phyloP scores from a whole-genome alignment of 2,888 invertebrate genomes.

The Caenorhabditis imperialis region DNA sequence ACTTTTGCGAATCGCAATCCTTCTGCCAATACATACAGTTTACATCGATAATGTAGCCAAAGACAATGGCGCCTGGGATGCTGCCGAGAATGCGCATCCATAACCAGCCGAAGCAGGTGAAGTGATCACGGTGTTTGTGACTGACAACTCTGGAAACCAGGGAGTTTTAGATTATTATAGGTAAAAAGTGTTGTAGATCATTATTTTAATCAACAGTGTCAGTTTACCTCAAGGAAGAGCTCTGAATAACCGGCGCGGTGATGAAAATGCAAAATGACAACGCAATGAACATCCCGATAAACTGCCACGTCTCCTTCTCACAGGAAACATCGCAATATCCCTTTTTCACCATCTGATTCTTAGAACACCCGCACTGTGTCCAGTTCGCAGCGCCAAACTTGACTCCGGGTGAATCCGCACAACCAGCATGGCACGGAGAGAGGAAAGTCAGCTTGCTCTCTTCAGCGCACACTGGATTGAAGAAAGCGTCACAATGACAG shows the following conservation, averaged over 20 bases:
- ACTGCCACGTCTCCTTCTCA: slow-evolving; percentile 38
- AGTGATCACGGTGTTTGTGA: slow-evolving; percentile 63
- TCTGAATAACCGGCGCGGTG: slow-evolving; percentile 62
- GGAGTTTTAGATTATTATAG: not conserved
- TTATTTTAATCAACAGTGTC: too few relatives aligned
- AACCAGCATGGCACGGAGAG: slow-evolving; percentile 67
- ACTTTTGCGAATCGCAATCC: slow-evolving; percentile 60
- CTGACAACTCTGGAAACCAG: slow-evolving; percentile 64
- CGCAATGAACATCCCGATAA: slow-evolving; percentile 58
- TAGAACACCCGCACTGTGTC: slow-evolving; percentile 47
- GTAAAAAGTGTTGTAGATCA: too few relatives aligned
- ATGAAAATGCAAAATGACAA: slow-evolving; percentile 63
- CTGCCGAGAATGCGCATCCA: slow-evolving; percentile 65
- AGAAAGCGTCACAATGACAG: slow-evolving; percentile 63
- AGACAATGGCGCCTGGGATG: slow-evolving; percentile 64
- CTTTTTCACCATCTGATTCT: slow-evolving; percentile 24
- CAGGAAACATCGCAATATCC: slow-evolving; percentile 44
- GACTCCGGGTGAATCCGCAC: slow-evolving; percentile 30
- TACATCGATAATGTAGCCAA: slow-evolving; percentile 62
- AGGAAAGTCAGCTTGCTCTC: slow-evolving; percentile 56
- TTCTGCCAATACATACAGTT: slow-evolving; percentile 61
- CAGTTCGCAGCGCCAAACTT: slow-evolving; percentile 40
- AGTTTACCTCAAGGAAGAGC: slow-evolving; percentile 55
- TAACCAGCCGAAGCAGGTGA: slow-evolving; percentile 67
- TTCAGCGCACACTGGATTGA: slow-evolving; percentile 65